A percentile compares a stretch with the other conserved stretches of the same genome.
Conservation (phyloP, 2,113 vertebrate species). For the Aplodontia rufa region DNA sequence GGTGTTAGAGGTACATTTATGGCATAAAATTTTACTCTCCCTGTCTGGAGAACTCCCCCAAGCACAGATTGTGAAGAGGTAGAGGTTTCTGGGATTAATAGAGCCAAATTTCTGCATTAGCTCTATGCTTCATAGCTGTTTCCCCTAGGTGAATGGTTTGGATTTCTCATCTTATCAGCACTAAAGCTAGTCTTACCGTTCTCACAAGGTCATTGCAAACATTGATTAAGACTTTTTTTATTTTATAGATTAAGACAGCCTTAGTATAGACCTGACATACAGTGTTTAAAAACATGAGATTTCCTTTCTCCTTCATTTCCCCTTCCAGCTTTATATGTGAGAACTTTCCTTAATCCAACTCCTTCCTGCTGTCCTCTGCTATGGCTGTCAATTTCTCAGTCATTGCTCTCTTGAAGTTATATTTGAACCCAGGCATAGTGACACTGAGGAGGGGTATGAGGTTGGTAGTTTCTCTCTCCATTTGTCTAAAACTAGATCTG, state of each 20-base stretch:
- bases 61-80: not conserved
- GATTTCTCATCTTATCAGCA: not conserved
- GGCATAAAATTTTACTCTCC: not conserved
- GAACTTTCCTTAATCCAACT: not conserved
- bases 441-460: not conserved
- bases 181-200: slow-evolving; percentile 26
- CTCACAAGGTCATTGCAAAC: slow-evolving; percentile 33
- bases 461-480: not conserved
- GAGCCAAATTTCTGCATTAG: not conserved
- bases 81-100: not conserved
- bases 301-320: not conserved
- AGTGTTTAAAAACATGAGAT: slow-evolving; percentile 49
- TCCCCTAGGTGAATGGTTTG: not conserved
- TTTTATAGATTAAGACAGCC: slow-evolving; percentile 43
- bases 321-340: not conserved
- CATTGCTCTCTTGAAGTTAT: not conserved
- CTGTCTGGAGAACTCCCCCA: not conserved
- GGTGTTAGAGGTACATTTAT: not conserved
- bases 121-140: not conserved
- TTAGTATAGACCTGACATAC: slow-evolving; percentile 8
- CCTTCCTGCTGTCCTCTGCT: not conserved
- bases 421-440: not conserved
- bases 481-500: slow-evolving; percentile 11
- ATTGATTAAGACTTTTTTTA: slow-evolving; percentile 16
- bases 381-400: not conserved